A percentile compares a stretch with the other conserved stretches of the same genome.
phyloP scores from a whole-genome alignment of 2,113 vertebrate genomes.

The Rhynchopsitta pachyrhyncha region DNA sequence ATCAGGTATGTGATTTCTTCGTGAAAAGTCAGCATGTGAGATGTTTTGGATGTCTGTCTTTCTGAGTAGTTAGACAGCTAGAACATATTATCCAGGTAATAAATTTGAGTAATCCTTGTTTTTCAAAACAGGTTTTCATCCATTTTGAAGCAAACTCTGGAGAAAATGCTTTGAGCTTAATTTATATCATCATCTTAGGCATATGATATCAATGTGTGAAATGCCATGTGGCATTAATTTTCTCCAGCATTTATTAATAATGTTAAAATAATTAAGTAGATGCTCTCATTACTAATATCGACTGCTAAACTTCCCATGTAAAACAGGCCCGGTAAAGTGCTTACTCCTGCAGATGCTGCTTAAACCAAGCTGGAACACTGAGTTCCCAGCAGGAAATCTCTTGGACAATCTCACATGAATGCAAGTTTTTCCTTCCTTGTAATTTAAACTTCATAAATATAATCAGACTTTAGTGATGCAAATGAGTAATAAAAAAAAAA shows the following conservation, averaged over 20 bases:
- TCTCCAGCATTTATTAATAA: neutral
- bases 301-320: neutral
- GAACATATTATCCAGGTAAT: neutral
- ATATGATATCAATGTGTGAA: neutral
- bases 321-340: neutral
- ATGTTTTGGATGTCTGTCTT: neutral
- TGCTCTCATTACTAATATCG: neutral
- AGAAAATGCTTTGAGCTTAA: neutral
- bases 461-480: neutral
- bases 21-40: neutral
- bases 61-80: neutral
- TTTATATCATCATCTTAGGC: neutral
- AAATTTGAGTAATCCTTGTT: neutral
- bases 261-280: neutral
- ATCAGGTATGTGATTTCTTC: neutral
- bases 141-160: neutral
- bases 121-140: neutral
- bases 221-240: neutral
- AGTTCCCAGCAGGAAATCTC: neutral
- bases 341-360: neutral
- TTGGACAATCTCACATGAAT: neutral
- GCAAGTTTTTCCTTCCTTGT: neutral
- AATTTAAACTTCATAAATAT: neutral
- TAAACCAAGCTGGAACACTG: neutral
- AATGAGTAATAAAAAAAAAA: neutral